Percentiles rank a stretch among this genome's conserved stretches.
These are phyloP conservation scores for Drosophila testacea DNA, from an alignment of 2,888 invertebrate species.

Conservation along the genomic window DNA sequence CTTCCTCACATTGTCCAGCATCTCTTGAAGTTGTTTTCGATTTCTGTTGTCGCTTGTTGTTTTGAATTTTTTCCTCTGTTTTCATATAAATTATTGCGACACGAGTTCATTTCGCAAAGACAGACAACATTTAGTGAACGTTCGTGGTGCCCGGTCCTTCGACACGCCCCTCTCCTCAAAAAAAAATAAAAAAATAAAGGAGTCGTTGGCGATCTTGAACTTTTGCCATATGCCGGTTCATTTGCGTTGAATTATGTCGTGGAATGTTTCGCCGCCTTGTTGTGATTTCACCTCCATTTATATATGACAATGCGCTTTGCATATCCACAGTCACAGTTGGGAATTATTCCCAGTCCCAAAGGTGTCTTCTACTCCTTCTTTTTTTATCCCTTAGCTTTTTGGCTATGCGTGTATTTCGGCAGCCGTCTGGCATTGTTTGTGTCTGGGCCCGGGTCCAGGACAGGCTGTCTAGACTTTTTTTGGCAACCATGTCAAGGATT, in stretches of 20 bases:
- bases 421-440: conserved; percentile 52
- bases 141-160: conserved; percentile 24
- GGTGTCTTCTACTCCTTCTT: conserved; percentile 25
- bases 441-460: conserved; percentile 26
- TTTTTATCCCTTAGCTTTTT: not conserved
- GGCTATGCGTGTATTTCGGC: conserved; percentile 45
- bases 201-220: conserved; percentile 49
- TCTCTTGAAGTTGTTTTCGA: conserved; percentile 11
- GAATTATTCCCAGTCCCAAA: conserved; percentile 21
- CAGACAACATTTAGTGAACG: conserved; percentile 41
- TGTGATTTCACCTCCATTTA: conserved; percentile 35
- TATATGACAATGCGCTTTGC: conserved; percentile 24
- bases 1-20: conserved; percentile 1
- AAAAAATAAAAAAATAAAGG: no score
- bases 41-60: conserved; percentile 37
- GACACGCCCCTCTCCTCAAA: conserved; percentile 9
- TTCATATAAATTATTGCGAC: conserved; percentile 75
- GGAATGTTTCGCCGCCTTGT: conserved; percentile 49
- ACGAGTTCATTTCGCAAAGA: conserved; percentile 60
- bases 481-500: conserved; percentile 73
- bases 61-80: conserved; percentile 20
- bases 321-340: conserved; percentile 19
- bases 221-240: conserved; percentile 42
- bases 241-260: conserved; percentile 60
- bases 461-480: conserved; percentile 28